Conservation (phyloP, 2,888 invertebrate species). For the Scotopteryx bipunctaria region DNA sequence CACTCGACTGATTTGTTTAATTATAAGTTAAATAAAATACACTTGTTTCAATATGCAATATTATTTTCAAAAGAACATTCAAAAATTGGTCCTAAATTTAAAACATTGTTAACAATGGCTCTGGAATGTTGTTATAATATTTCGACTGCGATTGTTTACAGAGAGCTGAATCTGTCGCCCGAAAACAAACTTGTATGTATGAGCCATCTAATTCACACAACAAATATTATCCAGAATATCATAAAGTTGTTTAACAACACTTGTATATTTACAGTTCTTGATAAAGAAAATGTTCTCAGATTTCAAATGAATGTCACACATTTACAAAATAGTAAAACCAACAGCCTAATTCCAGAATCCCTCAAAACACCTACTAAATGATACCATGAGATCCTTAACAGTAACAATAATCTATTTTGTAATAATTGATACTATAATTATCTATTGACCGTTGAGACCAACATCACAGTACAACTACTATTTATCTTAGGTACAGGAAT, state of each 20-base stretch:
- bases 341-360: conserved; percentile 74
- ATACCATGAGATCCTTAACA: conserved; percentile 82
- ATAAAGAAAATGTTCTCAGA: conserved; percentile 32
- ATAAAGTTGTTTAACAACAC: conserved; percentile 59
- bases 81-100: conserved; percentile 83
- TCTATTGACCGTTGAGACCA: conserved; percentile 80
- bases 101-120: conserved; percentile 83
- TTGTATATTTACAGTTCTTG: conserved; percentile 35
- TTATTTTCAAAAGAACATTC: conserved; percentile 83
- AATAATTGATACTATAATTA: conserved; percentile 80
- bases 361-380: conserved; percentile 68
- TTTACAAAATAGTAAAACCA: conserved; percentile 58
- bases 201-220: conserved; percentile 37
- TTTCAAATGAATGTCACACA: conserved; percentile 43
- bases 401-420: conserved; percentile 79
- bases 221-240: conserved; percentile 44
- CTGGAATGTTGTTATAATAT: conserved; percentile 80
- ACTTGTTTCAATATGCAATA: conserved; percentile 77
- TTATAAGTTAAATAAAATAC: conserved; percentile 49
- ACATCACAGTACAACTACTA: conserved; percentile 81
- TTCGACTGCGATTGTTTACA: conserved; percentile 62
- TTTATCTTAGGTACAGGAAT: conserved; percentile 82
- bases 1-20: conserved; percentile 38
- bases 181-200: conserved; percentile 20
- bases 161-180: conserved; percentile 61